Percentiles rank a stretch among this genome's conserved stretches.
Conservation (phyloP, 2,888 invertebrate genomes). For the Nomada flava region DNA sequence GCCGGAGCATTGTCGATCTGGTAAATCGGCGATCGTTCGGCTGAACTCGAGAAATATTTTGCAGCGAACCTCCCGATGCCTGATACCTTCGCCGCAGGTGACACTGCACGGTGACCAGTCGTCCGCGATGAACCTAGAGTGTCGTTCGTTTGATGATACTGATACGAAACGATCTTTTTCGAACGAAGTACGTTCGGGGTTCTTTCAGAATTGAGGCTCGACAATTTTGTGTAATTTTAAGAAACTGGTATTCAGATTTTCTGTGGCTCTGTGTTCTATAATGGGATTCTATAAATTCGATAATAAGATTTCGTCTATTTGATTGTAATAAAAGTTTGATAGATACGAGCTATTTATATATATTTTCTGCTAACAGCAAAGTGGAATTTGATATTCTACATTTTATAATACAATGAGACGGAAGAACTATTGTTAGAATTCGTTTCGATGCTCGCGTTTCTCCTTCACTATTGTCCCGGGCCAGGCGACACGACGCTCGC, state of each 20-base stretch:
- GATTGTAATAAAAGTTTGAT: no score
- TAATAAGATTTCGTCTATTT: no score
- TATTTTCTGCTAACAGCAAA: no score
- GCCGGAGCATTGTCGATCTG: conserved; percentile 94
- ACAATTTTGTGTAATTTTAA: no score
- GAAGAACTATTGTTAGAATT: background rate
- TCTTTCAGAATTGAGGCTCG: background rate
- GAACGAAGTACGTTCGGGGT: background rate
- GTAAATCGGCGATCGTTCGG: conserved; percentile 93
- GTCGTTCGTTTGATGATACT: conserved; percentile 36
- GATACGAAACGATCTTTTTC: background rate
- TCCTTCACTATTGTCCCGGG: background rate
- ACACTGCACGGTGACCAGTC: conserved; percentile 97
- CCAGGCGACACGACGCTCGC: conserved; percentile 4
- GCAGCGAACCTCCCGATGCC: conserved; percentile 95
- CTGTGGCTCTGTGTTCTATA: no score
- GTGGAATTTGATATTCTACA: no score
- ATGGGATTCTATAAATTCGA: no score
- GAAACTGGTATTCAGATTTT: no score
- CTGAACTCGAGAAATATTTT: conserved; percentile 97
- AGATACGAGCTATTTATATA: no score
- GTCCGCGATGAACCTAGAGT: conserved; percentile 92
- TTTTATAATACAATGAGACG: no score
- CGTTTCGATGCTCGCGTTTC: background rate
- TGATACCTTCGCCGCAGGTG: conserved; percentile 95